Evolutionary conservation across 2,113 vertebrate genomes (phyloP).

Genomic region (Rhodinocichla rosea): DNA sequence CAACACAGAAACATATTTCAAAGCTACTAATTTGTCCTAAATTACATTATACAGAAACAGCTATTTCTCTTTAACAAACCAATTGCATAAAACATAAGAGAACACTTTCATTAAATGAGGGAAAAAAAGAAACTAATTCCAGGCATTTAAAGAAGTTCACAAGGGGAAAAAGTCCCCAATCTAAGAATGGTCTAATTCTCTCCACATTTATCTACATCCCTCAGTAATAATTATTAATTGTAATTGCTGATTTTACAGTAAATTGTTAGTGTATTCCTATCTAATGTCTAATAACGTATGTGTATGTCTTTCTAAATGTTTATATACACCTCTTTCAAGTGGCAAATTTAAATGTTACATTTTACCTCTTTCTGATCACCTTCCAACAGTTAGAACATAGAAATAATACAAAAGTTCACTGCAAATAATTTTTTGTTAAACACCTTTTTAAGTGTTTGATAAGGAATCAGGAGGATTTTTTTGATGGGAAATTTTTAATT

Average conservation of each 20-base stretch:
- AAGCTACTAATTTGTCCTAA: conserved; percentile 15
- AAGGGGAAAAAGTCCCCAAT: neutral
- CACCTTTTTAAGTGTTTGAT: neutral
- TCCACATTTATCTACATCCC: neutral
- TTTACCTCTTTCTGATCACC: neutral
- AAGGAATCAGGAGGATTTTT: neutral
- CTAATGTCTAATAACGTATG: neutral
- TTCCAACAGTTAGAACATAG: neutral
- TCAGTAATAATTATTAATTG: neutral
- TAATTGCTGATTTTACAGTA: conserved; percentile 11
- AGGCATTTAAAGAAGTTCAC: neutral
- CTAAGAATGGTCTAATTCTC: neutral
- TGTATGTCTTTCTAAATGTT: neutral
- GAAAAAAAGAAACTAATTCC: neutral
- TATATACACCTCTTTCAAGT: neutral
- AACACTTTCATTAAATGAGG: neutral
- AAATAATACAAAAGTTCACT: neutral
- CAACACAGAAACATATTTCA: conserved; percentile 57
- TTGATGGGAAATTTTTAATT: fast-evolving
- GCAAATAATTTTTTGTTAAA: neutral
- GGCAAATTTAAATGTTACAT: neutral
- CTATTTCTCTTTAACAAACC: conserved; percentile 47
- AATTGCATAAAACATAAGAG: neutral
- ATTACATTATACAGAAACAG: conserved; percentile 30
- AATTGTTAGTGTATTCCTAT: neutral